Conservation (phyloP, 1,140 invertebrate species). For the Polyergus mexicanus region DNA sequence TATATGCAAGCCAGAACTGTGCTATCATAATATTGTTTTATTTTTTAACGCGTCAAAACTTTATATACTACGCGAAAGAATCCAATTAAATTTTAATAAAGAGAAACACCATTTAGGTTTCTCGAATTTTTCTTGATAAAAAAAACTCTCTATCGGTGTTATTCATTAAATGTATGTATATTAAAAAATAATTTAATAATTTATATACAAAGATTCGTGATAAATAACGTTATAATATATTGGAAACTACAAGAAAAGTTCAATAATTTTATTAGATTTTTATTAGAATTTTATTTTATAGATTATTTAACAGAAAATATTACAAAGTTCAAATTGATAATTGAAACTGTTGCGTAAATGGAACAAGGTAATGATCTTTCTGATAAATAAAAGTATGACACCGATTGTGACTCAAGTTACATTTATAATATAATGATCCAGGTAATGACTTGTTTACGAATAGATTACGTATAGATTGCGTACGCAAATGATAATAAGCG, state of each 20-base stretch:
- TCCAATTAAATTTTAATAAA: slow-evolving; percentile 16
- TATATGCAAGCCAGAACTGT: background rate
- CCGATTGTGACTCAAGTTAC: background rate
- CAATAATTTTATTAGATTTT: background rate
- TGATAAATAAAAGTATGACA: slow-evolving; percentile 13
- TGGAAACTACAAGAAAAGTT: background rate
- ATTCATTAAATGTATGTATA: background rate
- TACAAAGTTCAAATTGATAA: background rate
- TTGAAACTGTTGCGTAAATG: background rate
- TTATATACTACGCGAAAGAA: background rate
- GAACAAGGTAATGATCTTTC: background rate
- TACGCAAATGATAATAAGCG: slow-evolving; percentile 29
- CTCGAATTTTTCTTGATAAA: background rate
- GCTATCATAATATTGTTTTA: background rate
- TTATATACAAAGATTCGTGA: slow-evolving; percentile 1
- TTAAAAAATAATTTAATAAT: slow-evolving; percentile 3
- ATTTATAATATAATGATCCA: slow-evolving; percentile 2
- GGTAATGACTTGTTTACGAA: background rate
- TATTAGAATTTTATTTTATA: too few relatives aligned
- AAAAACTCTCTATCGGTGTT: background rate
- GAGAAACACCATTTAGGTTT: background rate
- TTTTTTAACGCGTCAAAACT: slow-evolving; percentile 7
- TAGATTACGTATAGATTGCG: background rate
- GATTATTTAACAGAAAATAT: background rate
- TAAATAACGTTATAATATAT: background rate